Evolutionary conservation across 2,113 vertebrate genomes (phyloP).

Genomic region (Poeciliopsis occidentalis): DNA sequence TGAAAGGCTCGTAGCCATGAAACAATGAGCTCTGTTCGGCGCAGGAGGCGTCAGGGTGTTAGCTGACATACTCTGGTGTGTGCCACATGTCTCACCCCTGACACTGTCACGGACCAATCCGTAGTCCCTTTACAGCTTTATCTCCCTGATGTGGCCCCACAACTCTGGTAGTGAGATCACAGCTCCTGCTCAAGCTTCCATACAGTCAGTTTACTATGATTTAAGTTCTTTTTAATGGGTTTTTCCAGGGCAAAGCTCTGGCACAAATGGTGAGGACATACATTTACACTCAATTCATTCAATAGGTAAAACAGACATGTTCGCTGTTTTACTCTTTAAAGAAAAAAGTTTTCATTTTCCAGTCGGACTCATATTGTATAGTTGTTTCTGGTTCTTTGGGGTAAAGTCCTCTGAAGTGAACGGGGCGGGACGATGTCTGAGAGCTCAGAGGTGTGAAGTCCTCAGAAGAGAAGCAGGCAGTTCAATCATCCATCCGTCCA

Average conservation of each 20-base stretch:
- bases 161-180: slow-evolving; percentile 55
- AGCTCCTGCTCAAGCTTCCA: slow-evolving; percentile 43
- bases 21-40: slow-evolving; percentile 73
- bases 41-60: slow-evolving; percentile 66
- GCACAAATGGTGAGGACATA: slow-evolving; percentile 30
- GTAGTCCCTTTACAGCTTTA: slow-evolving; percentile 69
- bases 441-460: no score
- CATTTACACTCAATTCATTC: slow-evolving; percentile 21
- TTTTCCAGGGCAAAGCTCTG: slow-evolving; percentile 43
- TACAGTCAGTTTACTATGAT: slow-evolving; percentile 19
- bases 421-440: no score
- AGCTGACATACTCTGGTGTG: slow-evolving; percentile 69
- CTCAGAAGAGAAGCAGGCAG: no score
- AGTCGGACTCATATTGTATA: slow-evolving; percentile 32
- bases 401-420: slow-evolving; percentile 27
- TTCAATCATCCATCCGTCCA: no score
- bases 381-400: slow-evolving; percentile 31
- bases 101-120: slow-evolving; percentile 71
- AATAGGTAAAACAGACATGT: slow-evolving; percentile 43
- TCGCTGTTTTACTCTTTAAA: slow-evolving; percentile 34
- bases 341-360: slow-evolving; percentile 50
- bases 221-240: slow-evolving; percentile 62
- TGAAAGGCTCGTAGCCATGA: slow-evolving; percentile 53
- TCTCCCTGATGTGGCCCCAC: slow-evolving; percentile 54
- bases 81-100: slow-evolving; percentile 75